Base-by-base conservation (phyloP, 2,113 vertebrate species). In the Leptosomus discolor region DNA sequence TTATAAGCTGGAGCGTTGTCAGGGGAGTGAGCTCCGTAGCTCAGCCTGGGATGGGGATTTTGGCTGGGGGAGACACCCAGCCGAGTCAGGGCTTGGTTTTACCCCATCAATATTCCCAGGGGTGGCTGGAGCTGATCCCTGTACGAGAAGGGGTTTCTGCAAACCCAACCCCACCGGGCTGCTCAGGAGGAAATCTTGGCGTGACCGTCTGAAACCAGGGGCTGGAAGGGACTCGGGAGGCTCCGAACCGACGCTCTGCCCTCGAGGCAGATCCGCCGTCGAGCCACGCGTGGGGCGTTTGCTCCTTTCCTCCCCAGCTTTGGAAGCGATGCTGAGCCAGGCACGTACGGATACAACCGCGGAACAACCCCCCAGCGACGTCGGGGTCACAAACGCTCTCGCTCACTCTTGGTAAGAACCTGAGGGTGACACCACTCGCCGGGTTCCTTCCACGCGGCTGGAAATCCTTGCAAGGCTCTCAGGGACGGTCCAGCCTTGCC, bases 251-350 rank as follows among this genome's bases (percentile, higher is more conserved):
- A 19, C 2, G 36, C 65, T 8, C 2, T 3, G 10, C 5, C 3
- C 46, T 50, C 4, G 1, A 57, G 45, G 75, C 8, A 15, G 20
- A 30, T 9, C 58, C 32, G 6, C 37, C 8, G 0, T 1, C 2
- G 10, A 29, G 41, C 24, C 30, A 15, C 0, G 0, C 1, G 0
- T 2, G 24, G 26, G 80, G 5, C 3, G 1, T 2, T 50, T 22
- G 57, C 30, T 7, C 5, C 36, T 61, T 50, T 45, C 54, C 24
- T 34, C 77, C 32, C 64, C n/a, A 15, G 21, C 3, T 19, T 27
- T 1, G 24, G 27, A 27, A 41, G 46, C 0, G 4, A 8, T 2
- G 2, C 4, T 13, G 30, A 27, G 20, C 23, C 14, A 32, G 27
- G 8, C 6, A 5, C 1, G 6, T 3, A 10, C 0, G 2, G 3